Conservation (phyloP, 2,888 invertebrate genomes). For the Tenthredo amoena region DNA sequence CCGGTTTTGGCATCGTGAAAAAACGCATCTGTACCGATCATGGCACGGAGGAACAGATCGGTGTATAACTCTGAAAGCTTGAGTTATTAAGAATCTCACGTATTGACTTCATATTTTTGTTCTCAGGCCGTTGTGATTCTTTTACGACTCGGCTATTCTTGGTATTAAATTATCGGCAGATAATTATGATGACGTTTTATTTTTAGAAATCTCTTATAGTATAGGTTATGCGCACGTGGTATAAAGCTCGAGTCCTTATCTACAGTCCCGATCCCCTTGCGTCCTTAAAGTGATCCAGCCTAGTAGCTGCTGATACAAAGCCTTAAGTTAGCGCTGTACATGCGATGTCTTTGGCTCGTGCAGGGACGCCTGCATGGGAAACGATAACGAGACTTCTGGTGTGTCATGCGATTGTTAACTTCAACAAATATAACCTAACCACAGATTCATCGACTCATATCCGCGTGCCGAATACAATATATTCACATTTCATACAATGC, state of each 20-base stretch:
- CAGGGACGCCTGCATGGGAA: conserved; percentile 5
- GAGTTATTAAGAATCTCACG: not conserved
- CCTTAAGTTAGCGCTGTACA: not conserved
- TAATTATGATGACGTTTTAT: conserved; percentile 37
- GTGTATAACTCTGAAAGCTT: no score
- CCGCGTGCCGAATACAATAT: not conserved
- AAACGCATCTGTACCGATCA: not conserved
- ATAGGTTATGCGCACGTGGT: conserved; percentile 3
- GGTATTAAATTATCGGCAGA: conserved; percentile 5
- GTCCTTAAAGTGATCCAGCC: not conserved
- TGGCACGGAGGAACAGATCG: not conserved
- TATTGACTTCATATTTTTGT: not conserved
- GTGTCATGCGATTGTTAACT: conserved; percentile 30
- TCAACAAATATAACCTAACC: conserved; percentile 6
- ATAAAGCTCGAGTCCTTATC: conserved; percentile 6
- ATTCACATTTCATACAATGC: not conserved
- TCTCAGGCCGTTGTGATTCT: not conserved
- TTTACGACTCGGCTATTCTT: not conserved
- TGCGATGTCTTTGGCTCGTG: not conserved
- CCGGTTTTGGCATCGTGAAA: not conserved
- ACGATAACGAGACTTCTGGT: conserved; percentile 14
- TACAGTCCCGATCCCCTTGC: not conserved
- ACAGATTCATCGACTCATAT: not conserved
- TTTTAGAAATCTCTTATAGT: conserved; percentile 25
- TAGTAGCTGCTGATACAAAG: not conserved